Evolutionary conservation across 2,888 invertebrate species (phyloP).

Genomic region (Dicyrtomina minuta): DNA sequence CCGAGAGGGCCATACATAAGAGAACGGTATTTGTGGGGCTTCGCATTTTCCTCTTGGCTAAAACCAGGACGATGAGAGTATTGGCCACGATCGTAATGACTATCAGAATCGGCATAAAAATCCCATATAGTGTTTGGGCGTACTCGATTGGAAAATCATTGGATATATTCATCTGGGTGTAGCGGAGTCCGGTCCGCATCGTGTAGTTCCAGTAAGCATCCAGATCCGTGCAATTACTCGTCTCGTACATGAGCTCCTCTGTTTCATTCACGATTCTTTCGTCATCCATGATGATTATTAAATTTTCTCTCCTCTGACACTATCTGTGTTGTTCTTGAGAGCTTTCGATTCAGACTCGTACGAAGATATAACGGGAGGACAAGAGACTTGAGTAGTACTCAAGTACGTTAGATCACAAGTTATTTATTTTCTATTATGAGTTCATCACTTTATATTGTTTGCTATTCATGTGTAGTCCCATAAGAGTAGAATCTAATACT

Average conservation of each 20-base stretch:
- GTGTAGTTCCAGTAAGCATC: constrained; percentile 1
- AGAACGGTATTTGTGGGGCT: constrained; percentile 90
- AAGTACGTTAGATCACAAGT: no score
- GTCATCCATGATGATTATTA: not conserved
- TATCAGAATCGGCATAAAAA: constrained; percentile 80
- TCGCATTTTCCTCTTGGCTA: constrained; percentile 86
- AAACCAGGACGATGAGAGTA: constrained; percentile 83
- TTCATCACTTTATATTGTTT: no score
- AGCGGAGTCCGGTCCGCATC: not conserved
- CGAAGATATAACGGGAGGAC: no score
- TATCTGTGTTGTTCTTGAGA: no score
- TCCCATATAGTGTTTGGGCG: constrained; percentile 72
- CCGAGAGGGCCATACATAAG: constrained; percentile 93
- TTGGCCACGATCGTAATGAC: constrained; percentile 87
- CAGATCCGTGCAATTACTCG: constrained; percentile 25
- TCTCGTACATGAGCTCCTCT: constrained; percentile 7
- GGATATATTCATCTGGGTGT: constrained; percentile 63
- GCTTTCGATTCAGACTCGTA: no score
- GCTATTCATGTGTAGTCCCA: no score
- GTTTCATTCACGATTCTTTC: constrained; percentile 5
- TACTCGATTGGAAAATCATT: constrained; percentile 67
- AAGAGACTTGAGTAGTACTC: no score
- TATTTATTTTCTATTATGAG: no score
- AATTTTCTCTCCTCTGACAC: no score
- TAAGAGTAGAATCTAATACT: no score